phyloP scores from a whole-genome alignment of 2,797 vertebrate genomes.

The Micrastur ruficollis region DNA sequence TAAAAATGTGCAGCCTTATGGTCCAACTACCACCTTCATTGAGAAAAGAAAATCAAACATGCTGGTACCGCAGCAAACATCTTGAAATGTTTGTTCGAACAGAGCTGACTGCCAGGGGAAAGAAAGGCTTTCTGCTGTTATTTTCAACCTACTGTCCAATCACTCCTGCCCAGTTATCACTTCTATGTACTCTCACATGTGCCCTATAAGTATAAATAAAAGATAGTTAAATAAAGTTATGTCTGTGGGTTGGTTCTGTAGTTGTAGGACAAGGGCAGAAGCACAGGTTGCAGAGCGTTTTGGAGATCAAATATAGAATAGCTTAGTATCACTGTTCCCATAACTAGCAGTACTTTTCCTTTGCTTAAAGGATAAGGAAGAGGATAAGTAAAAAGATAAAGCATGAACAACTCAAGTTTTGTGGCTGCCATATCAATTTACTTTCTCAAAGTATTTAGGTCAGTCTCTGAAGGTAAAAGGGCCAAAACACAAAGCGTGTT shows the following conservation, averaged over 20 bases:
- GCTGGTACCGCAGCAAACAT: background rate
- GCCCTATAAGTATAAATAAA: background rate
- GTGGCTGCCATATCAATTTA: background rate
- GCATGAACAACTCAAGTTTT: background rate
- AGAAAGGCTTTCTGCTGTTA: background rate
- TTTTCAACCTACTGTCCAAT: background rate
- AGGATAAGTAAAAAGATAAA: background rate
- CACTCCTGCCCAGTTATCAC: background rate
- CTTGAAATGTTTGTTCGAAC: background rate
- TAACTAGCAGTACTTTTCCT: background rate
- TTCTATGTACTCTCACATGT: background rate
- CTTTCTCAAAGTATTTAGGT: background rate
- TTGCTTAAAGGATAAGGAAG: background rate
- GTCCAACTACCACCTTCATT: background rate
- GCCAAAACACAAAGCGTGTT: background rate
- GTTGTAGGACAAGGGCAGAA: background rate
- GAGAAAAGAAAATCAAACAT: background rate
- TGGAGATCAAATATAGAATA: background rate
- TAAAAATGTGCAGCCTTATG: background rate
- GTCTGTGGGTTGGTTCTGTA: background rate
- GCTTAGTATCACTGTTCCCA: background rate
- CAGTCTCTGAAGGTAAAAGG: background rate
- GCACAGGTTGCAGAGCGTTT: background rate
- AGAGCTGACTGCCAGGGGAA: background rate
- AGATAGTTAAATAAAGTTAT: background rate